phyloP scores from a whole-genome alignment of 1,140 invertebrate genomes.

The Drosophila nigrodunni region DNA sequence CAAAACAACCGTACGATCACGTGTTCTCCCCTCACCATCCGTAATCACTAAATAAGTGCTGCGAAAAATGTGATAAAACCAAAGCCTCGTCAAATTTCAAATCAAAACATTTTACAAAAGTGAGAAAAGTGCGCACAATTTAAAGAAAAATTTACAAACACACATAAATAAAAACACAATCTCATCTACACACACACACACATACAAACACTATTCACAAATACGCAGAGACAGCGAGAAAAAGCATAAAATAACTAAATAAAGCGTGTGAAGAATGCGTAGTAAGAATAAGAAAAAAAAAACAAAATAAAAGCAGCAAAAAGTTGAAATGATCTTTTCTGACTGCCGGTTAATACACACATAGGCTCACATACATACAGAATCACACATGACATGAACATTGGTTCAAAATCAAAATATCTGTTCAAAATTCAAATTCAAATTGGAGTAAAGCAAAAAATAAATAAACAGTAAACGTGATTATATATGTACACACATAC shows the following conservation, averaged over 20 bases:
- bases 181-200: conserved; percentile 3
- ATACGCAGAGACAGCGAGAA: conserved; percentile 7
- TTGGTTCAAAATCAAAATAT: conserved; percentile 40
- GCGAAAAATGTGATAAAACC: conserved; percentile 38
- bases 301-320: conserved; percentile 26
- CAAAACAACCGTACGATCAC: conserved; percentile 39
- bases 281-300: conserved; percentile 45
- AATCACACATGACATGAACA: conserved; percentile 14
- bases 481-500: conserved; percentile 61
- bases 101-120: conserved; percentile 45
- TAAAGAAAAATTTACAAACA: conserved; percentile 39
- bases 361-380: conserved; percentile 21
- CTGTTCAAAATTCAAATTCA: conserved; percentile 48
- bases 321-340: conserved; percentile 28
- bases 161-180: background rate
- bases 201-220: background rate
- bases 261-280: conserved; percentile 61
- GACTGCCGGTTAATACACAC: conserved; percentile 26
- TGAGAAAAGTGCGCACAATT: conserved; percentile 28
- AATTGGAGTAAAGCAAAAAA: conserved; percentile 67
- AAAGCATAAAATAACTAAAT: conserved; percentile 35
- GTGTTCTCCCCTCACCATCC: conserved; percentile 15
- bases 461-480: conserved; percentile 62
- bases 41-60: conserved; percentile 18
- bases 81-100: conserved; percentile 39